Base-by-base conservation (phyloP, 1,140 invertebrate genomes). In the Zaprionus tsacasi region DNA sequence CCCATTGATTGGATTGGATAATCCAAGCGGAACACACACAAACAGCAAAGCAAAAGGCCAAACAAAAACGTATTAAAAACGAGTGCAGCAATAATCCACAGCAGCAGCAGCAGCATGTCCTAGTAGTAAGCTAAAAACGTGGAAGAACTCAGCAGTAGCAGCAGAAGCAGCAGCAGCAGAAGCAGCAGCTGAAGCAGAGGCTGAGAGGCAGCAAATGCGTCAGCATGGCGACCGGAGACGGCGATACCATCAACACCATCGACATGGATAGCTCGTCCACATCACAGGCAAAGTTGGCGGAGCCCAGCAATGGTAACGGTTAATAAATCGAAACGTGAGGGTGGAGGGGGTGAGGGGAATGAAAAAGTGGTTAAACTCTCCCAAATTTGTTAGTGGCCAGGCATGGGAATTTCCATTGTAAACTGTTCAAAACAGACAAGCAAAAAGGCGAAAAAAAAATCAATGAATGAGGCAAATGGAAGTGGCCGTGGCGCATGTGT, bases 171-270 rank as follows among this genome's bases (percentile, higher is more conserved):
- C 50, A 69, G 60, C 35, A 50, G 21, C 21, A 40, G 27, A 2
- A 17, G 52, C 36, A 70, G 69, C 56, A 36, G 57, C 55, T 13
- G 33, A 12, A 70, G 64, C 58, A 69, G 35, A 35, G 40, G 40
- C 40, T 45, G 40, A 45, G 40, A 15, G 40, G n/a, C 40, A 38
- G 71, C 60, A 71, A 61, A 64, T 52, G 68, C 71, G 60, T 65
- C 76, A 87, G 67, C 58, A 95, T 95, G 95, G 95, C 95, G 94
- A 95, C 95, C 91, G 94, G 95, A 81, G 83, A 88, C 76, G 94
- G 95, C 68, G 94, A 95, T 91, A 94, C 93, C 88, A 94, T 95
- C 81, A 94, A 95, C 92, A 94, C 94, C 92, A 95, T 95, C 87
- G 94, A 95, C 93, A 93, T 95, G 82, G 93, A 93, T 56, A 80